A percentile compares a stretch with the other conserved stretches of the same genome.
phyloP scores from a whole-genome alignment of 2,797 vertebrate species.

The Muscicapa striata region DNA sequence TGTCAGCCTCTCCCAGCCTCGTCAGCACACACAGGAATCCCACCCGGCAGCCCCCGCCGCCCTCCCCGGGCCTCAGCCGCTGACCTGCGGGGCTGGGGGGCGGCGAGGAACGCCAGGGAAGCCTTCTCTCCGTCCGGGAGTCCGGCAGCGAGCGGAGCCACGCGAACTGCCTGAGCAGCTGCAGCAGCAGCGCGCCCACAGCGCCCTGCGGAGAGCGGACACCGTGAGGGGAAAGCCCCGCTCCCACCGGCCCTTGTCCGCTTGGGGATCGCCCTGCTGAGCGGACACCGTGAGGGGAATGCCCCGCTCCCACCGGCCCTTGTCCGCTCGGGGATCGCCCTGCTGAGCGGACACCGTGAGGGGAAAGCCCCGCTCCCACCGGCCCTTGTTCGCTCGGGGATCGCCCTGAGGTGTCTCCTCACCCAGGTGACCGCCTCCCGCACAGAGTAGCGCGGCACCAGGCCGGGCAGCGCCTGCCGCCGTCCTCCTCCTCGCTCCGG shows the following conservation, averaged over 20 bases:
- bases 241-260: too few relatives aligned
- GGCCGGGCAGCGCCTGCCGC: constrained; percentile 5
- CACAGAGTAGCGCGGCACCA: constrained; percentile 24
- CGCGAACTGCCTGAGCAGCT: constrained; percentile 24
- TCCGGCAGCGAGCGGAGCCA: constrained; percentile 45
- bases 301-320: too few relatives aligned
- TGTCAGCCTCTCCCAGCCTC: neutral
- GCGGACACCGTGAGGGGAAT: too few relatives aligned
- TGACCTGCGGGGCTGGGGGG: constrained; percentile 6
- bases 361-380: too few relatives aligned
- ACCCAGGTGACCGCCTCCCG: constrained; percentile 63
- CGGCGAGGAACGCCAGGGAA: neutral
- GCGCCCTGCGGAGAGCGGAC: constrained; percentile 5
- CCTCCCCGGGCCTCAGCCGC: neutral
- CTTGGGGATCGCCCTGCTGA: too few relatives aligned
- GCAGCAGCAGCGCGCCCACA: constrained; percentile 34
- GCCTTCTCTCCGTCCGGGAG: neutral
- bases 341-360: too few relatives aligned
- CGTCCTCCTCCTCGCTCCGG: neutral
- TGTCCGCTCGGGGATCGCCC: fast-evolving
- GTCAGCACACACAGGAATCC: neutral
- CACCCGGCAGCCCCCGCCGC: too few relatives aligned
- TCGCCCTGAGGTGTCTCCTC: neutral
- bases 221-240: too few relatives aligned
- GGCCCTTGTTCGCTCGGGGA: neutral